phyloP scores from a whole-genome alignment of 2,113 vertebrate genomes.

The Alligator mississippiensis region DNA sequence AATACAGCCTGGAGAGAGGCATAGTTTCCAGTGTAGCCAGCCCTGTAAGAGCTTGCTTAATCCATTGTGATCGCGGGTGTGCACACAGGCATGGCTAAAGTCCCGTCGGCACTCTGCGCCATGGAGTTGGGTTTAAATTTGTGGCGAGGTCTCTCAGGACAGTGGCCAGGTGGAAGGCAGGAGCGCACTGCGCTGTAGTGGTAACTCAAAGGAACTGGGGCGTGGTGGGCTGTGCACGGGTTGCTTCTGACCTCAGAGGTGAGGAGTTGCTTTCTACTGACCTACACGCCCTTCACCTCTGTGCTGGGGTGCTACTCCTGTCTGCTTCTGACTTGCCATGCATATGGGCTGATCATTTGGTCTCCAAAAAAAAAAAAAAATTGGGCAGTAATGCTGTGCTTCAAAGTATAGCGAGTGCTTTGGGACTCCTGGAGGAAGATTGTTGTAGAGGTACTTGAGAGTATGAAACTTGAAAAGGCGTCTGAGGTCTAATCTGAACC shows the following conservation, averaged over 20 bases:
- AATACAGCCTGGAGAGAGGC: neutral
- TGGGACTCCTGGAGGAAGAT: neutral
- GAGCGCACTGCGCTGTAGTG: neutral
- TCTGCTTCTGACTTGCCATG: rapidly evolving
- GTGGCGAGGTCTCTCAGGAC: neutral
- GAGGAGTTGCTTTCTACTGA: neutral
- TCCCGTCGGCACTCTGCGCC: too few species aligned
- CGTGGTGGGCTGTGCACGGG: neutral
- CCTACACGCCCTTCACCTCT: neutral
- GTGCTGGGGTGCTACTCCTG: neutral
- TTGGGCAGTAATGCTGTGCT: neutral
- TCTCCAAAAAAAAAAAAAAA: neutral
- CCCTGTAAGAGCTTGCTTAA: neutral
- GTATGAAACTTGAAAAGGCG: too few species aligned
- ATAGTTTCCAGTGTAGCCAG: neutral
- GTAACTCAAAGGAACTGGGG: neutral
- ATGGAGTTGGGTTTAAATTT: too few species aligned
- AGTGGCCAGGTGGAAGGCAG: neutral
- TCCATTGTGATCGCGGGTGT: neutral
- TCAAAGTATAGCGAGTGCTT: neutral
- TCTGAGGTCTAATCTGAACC: too few species aligned
- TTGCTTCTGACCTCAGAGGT: neutral
- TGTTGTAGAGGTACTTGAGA: neutral
- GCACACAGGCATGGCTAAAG: neutral
- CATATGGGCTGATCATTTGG: neutral